Evolutionary conservation across 2,797 vertebrate genomes (phyloP).

Genomic region (Philypnodon macrostomus): DNA sequence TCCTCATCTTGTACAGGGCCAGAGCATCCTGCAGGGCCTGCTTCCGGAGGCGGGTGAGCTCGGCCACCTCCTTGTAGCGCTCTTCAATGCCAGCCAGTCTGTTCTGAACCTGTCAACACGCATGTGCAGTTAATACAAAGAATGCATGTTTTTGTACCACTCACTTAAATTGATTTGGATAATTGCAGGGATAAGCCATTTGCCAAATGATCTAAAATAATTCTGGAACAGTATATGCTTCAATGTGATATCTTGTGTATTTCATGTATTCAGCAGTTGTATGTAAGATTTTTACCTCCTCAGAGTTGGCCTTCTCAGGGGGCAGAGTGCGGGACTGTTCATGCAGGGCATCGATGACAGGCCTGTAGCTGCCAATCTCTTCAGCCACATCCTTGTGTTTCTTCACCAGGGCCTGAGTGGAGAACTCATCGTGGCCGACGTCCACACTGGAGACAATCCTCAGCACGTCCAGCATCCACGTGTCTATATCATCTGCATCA

Average conservation of each 20-base stretch:
- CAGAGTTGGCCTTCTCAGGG: conserved; percentile 74
- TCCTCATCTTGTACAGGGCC: conserved; percentile 93
- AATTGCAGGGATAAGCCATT: too few relatives aligned
- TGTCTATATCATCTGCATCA: conserved; percentile 91
- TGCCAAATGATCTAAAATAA: too few relatives aligned
- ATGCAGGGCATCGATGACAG: conserved; percentile 87
- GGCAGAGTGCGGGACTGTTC: conserved; percentile 87
- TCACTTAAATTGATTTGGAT: too few relatives aligned
- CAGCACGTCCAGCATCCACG: conserved; percentile 96
- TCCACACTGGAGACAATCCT: conserved; percentile 93
- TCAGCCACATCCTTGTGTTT: conserved; percentile 97
- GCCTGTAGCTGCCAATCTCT: conserved; percentile 90
- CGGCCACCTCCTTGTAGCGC: conserved; percentile 90
- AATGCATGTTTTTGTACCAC: too few relatives aligned
- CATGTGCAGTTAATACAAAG: neutral
- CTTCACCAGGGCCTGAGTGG: conserved; percentile 93
- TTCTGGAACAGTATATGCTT: too few relatives aligned
- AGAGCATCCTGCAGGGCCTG: conserved; percentile 96
- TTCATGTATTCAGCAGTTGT: too few relatives aligned
- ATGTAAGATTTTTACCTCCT: conserved; percentile 65
- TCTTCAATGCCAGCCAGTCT: conserved; percentile 92
- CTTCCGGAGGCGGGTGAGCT: conserved; percentile 89
- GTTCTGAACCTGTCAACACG: conserved; percentile 70
- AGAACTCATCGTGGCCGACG: conserved; percentile 96
- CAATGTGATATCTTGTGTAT: too few relatives aligned